Evolutionary conservation across 2,888 invertebrate species (phyloP), one percentile per base, ranked within the genome.

Genomic region (Heliconius ethilla): DNA sequence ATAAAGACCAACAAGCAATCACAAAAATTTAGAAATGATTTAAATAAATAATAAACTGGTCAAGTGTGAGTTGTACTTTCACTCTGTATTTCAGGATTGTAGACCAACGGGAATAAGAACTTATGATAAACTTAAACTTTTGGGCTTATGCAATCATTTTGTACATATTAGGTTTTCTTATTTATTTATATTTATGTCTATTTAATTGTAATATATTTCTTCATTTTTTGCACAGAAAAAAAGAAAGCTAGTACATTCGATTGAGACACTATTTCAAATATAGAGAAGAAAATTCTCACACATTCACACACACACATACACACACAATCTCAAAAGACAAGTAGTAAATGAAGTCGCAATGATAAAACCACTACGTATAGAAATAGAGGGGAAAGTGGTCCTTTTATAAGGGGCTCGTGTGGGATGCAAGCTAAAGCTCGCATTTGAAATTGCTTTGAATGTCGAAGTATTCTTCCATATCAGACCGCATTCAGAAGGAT

Each of bases 401-500:
- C 76, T 75, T 79, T 81, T 79, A 81, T 75, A 76, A 79, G 70
- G 63, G 72, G 66, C 76, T 75, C 76, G 79, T 73, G 75, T 78
- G 75, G 78, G 78, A 78, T 80, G 76, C 79, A 78, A 78, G 78
- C 76, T 78, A 81, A 81, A 76, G 81, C 81, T 76, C 73, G 73
- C 76, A 79, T 79, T 81, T 78, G 79, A 78, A 81, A 81, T 81
- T 78, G 79, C 79, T 81, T 81, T 81, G 81, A 81, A 80, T 75
- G 78, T 78, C 79, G 74, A 78, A 76, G 81, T 81, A 81, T 81
- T 81, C 81, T 81, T 81, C 81, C 75, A 79, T 81, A 81, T 81
- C 81, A 81, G 81, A 78, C 79, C 79, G 79, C 82, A 80, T 75
- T 81, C 80, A 80, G 76, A 78, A 78, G 81, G 79, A 81, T 82